Conservation (phyloP, 2,888 invertebrate species). For the Drosophila acutilabella region DNA sequence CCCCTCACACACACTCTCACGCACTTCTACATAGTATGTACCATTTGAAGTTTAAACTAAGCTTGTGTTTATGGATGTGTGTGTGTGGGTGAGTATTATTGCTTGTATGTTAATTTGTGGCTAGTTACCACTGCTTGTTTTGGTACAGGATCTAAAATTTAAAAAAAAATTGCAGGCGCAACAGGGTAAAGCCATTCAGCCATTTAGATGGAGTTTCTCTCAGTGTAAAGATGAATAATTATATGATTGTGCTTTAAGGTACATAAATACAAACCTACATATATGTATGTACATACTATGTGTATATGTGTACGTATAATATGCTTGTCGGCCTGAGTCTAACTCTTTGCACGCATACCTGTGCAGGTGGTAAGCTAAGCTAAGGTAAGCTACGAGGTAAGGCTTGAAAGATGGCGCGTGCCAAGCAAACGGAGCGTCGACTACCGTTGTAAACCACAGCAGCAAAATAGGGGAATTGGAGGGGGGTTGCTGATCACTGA, state of each 20-base stretch:
- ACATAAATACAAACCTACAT: conserved; percentile 2
- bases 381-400: conserved; percentile 2
- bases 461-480: background rate
- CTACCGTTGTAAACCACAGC: conserved; percentile 61
- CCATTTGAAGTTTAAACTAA: background rate
- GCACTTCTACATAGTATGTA: background rate
- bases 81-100: background rate
- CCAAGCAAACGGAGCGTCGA: conserved; percentile 54
- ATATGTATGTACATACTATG: too few species aligned
- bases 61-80: background rate
- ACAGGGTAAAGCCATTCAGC: too few species aligned
- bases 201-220: too few species aligned
- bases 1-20: background rate
- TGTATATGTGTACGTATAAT: background rate
- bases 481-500: conserved; percentile 52
- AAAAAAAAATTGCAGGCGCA: too few species aligned
- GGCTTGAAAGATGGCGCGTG: conserved; percentile 63
- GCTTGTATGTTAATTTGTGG: background rate
- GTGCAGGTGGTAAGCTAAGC: conserved; percentile 39
- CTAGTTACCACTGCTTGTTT: too few species aligned
- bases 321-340: background rate
- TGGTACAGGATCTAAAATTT: too few species aligned
- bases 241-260: background rate
- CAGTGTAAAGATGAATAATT: too few species aligned
- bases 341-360: conserved; percentile 16